These are phyloP conservation scores for Neopelma chrysocephalum DNA, from an alignment of 2,797 vertebrate species.

Conservation along the genomic window DNA sequence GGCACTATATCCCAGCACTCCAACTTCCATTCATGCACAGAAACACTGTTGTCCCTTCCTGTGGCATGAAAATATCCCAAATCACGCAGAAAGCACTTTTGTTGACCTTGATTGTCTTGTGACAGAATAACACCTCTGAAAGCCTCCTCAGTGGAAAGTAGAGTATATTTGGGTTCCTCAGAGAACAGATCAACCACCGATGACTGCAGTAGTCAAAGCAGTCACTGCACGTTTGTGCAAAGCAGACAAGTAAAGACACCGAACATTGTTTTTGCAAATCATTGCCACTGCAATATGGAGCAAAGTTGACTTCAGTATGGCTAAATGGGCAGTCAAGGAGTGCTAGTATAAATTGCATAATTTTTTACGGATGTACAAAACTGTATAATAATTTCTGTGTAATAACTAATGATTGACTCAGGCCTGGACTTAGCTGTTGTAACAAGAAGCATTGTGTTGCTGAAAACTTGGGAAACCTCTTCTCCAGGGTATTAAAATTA, in stretches of 20 bases:
- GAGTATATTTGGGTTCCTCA: rapidly evolving
- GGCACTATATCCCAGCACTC: neutral
- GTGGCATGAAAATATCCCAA: neutral
- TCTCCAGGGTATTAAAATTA: neutral
- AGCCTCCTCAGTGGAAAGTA: neutral
- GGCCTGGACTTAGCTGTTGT: neutral
- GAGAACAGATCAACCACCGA: neutral
- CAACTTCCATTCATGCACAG: neutral
- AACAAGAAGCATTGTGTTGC: neutral
- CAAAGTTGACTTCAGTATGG: neutral
- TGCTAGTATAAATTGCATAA: neutral
- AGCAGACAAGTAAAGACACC: neutral
- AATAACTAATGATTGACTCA: neutral
- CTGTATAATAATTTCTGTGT: neutral
- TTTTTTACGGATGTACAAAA: neutral
- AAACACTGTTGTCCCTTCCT: neutral
- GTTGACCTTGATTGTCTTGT: neutral
- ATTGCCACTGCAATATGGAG: neutral
- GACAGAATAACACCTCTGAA: neutral
- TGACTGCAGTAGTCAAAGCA: neutral
- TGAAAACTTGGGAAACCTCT: neutral
- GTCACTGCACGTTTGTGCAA: rapidly evolving
- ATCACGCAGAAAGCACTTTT: neutral
- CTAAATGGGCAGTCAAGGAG: neutral
- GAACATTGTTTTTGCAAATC: neutral